Evolutionary conservation across 2,113 vertebrate genomes (phyloP).

Genomic region (Heterotilapia buettikoferi): DNA sequence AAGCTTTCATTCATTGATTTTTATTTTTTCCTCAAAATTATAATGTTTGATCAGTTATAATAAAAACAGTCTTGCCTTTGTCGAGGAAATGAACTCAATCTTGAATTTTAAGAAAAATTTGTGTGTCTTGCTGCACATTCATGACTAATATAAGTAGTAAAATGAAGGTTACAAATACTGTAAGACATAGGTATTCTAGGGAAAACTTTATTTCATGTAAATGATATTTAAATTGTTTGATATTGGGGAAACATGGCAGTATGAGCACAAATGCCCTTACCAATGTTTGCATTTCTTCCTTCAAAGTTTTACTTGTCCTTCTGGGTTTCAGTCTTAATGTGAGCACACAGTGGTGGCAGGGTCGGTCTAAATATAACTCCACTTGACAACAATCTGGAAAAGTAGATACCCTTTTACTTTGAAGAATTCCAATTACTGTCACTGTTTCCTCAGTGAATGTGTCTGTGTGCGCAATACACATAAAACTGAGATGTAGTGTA

Average conservation of each 20-base stretch:
- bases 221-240: slow-evolving; percentile 1
- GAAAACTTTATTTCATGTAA: neutral
- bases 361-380: slow-evolving; percentile 70
- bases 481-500: slow-evolving; percentile 11
- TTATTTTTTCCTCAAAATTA: neutral
- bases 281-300: slow-evolving; percentile 38
- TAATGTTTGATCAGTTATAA: neutral
- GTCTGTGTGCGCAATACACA: neutral
- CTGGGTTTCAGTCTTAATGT: slow-evolving; percentile 53
- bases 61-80: neutral
- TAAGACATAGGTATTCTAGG: neutral
- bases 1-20: neutral
- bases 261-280: slow-evolving; percentile 52
- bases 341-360: slow-evolving; percentile 49
- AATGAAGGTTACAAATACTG: neutral
- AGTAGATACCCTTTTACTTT: slow-evolving; percentile 66
- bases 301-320: slow-evolving; percentile 53
- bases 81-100: neutral
- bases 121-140: neutral
- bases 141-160: neutral
- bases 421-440: slow-evolving; percentile 74
- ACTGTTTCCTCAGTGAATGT: slow-evolving; percentile 14
- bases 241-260: slow-evolving; percentile 1
- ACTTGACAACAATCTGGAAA: slow-evolving; percentile 62
- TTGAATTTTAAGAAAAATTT: neutral